Percentiles rank a stretch among this genome's conserved stretches.
These are phyloP conservation scores for Watsonalla cultraria DNA, from an alignment of 2,888 invertebrate species.

Conservation along the genomic window DNA sequence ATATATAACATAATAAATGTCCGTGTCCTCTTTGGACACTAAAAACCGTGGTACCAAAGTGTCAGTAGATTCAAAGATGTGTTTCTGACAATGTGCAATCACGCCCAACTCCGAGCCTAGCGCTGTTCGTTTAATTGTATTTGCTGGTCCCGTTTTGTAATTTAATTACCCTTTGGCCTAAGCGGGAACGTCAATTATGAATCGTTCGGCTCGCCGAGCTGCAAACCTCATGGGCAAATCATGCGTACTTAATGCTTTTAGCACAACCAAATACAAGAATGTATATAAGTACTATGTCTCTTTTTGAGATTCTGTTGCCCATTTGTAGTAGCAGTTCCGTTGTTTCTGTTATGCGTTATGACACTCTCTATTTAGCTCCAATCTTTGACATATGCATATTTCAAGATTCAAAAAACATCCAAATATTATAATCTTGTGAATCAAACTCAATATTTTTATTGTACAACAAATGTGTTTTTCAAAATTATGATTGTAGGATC, in stretches of 20 bases:
- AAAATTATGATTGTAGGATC: too few species aligned
- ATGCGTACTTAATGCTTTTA: conserved; percentile 19
- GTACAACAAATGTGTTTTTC: too few species aligned
- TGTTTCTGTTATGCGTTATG: too few species aligned
- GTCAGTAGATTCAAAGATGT: background rate
- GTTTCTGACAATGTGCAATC: conserved; percentile 5
- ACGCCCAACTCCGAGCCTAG: conserved; percentile 30
- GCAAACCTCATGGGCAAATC: conserved; percentile 19
- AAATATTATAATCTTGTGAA: too few species aligned
- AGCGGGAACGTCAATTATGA: conserved; percentile 69
- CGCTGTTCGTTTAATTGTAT: conserved; percentile 58
- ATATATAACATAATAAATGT: too few species aligned
- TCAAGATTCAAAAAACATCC: too few species aligned
- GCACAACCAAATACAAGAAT: background rate
- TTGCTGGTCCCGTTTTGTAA: conserved; percentile 74
- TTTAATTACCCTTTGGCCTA: conserved; percentile 78
- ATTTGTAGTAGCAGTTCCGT: too few species aligned
- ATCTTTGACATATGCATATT: too few species aligned
- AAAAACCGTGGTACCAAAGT: background rate
- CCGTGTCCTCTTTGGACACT: too few species aligned
- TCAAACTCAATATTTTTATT: too few species aligned
- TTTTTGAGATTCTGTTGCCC: too few species aligned
- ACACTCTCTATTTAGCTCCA: too few species aligned
- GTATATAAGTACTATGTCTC: background rate
- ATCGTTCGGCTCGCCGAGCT: conserved; percentile 49